Base-by-base conservation (phyloP, 2,113 vertebrate species). In the Bombycilla garrulus region DNA sequence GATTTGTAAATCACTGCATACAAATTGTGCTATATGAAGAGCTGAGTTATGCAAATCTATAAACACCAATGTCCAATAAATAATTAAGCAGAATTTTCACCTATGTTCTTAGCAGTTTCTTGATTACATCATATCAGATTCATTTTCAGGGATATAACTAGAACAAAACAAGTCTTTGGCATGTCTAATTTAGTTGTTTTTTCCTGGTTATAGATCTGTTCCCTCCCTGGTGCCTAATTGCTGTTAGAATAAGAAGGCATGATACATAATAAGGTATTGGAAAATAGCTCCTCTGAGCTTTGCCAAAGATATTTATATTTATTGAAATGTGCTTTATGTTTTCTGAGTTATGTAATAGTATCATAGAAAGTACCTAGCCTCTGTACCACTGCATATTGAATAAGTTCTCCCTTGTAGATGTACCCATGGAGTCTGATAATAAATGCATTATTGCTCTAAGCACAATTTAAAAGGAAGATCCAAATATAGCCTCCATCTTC, bases 271-370 rank as follows among this genome's bases (percentile, higher is more conserved):
- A 66, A 92, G 61, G 31, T 96, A 88, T 50, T 95, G 79, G 69
- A 97, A 97, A 95, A 96, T 72, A 91, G 22, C 61, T 96, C 87
- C 79, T 93, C 47, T 88, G 91, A 93, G 89, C 44, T 95, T 96
- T 96, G 82, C 38, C 95, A 91, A 95, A 97, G 84, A 79, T 95
- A 89, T 80, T 93, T 92, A 77, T 95, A 96, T 97, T 96, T 96
- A 90, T 78, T 97, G 88, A 97, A 97, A 91, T 91, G 78, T 86
- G 65, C 56, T 95, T 96, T 92, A 73, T 91, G 58, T 87, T 95
- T 97, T 97, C 62, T 83, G 56, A 94, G 54, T 86, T 71, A 94
- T 76, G 92, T 91, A 18, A 25, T 51, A 60, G 29, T 47, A 40
- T 67, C 36, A 74, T 67, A 18, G 38, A 53, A 81, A 47, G 45